Evolutionary conservation across 1,140 invertebrate genomes (phyloP).

Genomic region (Brachionus asplanchnoidis): DNA sequence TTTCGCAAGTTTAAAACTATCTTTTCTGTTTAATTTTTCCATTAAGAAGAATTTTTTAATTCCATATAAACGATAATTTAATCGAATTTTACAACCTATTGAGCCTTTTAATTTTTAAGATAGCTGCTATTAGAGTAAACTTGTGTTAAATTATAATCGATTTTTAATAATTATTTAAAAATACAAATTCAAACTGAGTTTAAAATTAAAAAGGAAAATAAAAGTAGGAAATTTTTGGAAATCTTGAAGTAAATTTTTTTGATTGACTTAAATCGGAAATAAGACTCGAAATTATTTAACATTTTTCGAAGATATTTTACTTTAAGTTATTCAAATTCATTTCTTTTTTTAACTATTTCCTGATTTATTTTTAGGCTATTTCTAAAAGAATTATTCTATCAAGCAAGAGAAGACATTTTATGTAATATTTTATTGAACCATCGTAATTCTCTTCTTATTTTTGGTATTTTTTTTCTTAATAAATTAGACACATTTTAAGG

Average conservation of each 20-base stretch:
- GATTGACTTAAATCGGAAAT: background rate
- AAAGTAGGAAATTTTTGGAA: background rate
- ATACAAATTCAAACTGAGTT: background rate
- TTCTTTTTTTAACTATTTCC: too few relatives aligned
- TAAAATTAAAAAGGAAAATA: background rate
- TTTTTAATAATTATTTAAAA: constrained; percentile 1
- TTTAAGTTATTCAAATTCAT: too few relatives aligned
- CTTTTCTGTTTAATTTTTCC: background rate
- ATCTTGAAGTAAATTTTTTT: background rate
- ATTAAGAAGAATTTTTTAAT: background rate
- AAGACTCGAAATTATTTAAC: background rate
- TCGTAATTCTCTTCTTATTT: too few relatives aligned
- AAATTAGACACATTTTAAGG: too few relatives aligned
- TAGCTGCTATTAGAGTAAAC: background rate
- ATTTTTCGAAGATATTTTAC: too few relatives aligned
- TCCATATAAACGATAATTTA: background rate
- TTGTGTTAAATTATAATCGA: background rate
- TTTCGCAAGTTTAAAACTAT: background rate
- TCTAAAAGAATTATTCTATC: too few relatives aligned
- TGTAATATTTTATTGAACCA: too few relatives aligned
- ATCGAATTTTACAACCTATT: constrained; percentile 27
- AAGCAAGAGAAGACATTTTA: too few relatives aligned
- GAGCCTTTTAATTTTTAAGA: constrained; percentile 1
- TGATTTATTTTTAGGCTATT: too few relatives aligned
- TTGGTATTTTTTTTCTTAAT: too few relatives aligned